A percentile compares a stretch with the other conserved stretches of the same genome.
phyloP scores from a whole-genome alignment of 2,797 vertebrate species.

The Argentina silus region DNA sequence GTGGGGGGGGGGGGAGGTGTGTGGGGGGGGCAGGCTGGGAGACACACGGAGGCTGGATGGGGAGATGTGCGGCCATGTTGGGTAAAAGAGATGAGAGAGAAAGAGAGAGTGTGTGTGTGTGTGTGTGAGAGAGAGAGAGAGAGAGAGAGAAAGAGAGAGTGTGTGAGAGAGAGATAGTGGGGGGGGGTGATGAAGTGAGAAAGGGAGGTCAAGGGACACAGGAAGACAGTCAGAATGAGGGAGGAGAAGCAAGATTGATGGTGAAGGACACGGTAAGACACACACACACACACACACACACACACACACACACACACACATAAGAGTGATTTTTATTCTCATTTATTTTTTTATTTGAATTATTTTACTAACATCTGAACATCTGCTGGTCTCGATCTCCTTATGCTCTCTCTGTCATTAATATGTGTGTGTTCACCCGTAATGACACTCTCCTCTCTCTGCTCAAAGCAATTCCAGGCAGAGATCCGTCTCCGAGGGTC shows the following conservation, averaged over 20 bases:
- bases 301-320: not conserved
- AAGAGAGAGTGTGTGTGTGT: not conserved
- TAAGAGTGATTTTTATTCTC: not conserved
- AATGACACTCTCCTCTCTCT: constrained; percentile 39
- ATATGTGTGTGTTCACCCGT: not conserved
- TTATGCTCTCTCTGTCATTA: not conserved
- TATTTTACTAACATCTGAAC: not conserved
- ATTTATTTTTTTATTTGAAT: no score
- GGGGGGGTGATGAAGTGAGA: not conserved
- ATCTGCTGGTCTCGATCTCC: not conserved
- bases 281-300: constrained; percentile 27
- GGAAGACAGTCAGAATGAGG: constrained; percentile 12
- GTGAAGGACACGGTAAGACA: constrained; percentile 30
- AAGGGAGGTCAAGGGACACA: not conserved
- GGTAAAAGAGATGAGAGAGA: not conserved
- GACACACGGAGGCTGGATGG: not conserved
- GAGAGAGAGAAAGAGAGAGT: not conserved
- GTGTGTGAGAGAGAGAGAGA: constrained; percentile 6
- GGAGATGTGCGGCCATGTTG: no score
- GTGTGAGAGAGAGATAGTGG: not conserved
- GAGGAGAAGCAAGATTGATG: not conserved
- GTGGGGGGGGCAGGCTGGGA: not conserved
- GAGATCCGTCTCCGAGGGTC: constrained; percentile 37
- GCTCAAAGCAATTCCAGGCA: constrained; percentile 21
- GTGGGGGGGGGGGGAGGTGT: no score